Conservation (phyloP, 2,797 vertebrate species). For the Arnoldichthys spilopterus region DNA sequence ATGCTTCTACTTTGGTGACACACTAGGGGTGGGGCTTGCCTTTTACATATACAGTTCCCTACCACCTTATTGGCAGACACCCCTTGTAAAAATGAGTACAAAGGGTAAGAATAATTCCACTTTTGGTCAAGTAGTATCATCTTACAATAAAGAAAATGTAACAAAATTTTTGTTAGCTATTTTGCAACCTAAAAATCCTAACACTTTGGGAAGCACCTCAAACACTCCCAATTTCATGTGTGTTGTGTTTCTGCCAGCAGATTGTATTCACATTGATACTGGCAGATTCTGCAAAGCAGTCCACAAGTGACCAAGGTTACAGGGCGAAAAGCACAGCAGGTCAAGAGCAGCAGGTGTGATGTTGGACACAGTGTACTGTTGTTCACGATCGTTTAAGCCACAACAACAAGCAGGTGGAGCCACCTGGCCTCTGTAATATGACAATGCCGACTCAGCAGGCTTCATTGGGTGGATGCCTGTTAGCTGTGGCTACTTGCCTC, state of each 20-base stretch:
- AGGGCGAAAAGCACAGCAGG: constrained; percentile 56
- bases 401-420: constrained; percentile 67
- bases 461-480: constrained; percentile 62
- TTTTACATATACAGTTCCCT: too few relatives aligned
- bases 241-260: neutral
- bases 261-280: neutral
- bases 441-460: constrained; percentile 58
- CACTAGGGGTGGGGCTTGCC: too few relatives aligned
- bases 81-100: too few relatives aligned
- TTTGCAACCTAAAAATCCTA: neutral
- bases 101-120: too few relatives aligned
- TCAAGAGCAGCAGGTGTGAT: constrained; percentile 65
- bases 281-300: constrained; percentile 9
- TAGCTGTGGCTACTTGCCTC: constrained; percentile 31
- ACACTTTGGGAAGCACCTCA: neutral
- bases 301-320: constrained; percentile 64
- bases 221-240: neutral
- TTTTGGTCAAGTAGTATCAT: too few relatives aligned
- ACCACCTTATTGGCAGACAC: too few relatives aligned
- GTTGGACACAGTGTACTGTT: constrained; percentile 70
- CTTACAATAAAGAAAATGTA: too few relatives aligned
- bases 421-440: constrained; percentile 71
- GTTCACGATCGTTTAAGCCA: constrained; percentile 58
- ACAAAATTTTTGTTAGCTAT: neutral
- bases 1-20: too few relatives aligned